A percentile compares a stretch with the other conserved stretches of the same genome.
These are phyloP conservation scores for Hipposideros armiger DNA, from an alignment of 2,113 vertebrate species.

Conservation along the genomic window DNA sequence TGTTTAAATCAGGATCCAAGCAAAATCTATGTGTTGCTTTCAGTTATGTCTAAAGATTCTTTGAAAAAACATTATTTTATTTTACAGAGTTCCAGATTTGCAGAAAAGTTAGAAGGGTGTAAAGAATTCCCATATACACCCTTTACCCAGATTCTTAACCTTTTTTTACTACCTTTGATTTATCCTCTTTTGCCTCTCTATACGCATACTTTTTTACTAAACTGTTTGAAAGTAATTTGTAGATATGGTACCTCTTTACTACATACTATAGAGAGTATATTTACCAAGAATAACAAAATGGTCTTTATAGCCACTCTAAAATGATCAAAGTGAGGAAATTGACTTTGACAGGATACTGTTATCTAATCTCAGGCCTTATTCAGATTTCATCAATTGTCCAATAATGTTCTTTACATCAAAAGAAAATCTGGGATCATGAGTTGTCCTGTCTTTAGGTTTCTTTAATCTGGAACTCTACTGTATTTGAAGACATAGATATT, in stretches of 20 bases:
- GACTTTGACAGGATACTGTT: neutral
- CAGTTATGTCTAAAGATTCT: neutral
- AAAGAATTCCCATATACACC: neutral
- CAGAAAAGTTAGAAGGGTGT: neutral
- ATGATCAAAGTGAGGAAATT: neutral
- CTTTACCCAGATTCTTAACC: neutral
- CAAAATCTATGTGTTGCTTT: neutral
- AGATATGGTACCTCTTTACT: neutral
- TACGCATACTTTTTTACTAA: neutral
- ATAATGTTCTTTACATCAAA: neutral
- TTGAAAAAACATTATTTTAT: neutral
- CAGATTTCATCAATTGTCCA: neutral
- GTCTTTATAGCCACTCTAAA: neutral
- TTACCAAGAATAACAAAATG: neutral
- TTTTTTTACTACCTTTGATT: neutral
- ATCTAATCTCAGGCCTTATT: neutral
- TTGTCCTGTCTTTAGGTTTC: neutral
- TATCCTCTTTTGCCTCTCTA: neutral
- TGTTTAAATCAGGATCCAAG: conserved; percentile 18
- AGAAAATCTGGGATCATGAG: neutral
- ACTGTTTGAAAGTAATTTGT: conserved; percentile 19
- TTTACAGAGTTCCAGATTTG: neutral
- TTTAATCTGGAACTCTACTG: neutral
- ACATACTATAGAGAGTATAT: neutral
- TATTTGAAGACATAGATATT: neutral